Evolutionary conservation across 2,113 vertebrate genomes (phyloP).

Genomic region (Clarias gariepinus): DNA sequence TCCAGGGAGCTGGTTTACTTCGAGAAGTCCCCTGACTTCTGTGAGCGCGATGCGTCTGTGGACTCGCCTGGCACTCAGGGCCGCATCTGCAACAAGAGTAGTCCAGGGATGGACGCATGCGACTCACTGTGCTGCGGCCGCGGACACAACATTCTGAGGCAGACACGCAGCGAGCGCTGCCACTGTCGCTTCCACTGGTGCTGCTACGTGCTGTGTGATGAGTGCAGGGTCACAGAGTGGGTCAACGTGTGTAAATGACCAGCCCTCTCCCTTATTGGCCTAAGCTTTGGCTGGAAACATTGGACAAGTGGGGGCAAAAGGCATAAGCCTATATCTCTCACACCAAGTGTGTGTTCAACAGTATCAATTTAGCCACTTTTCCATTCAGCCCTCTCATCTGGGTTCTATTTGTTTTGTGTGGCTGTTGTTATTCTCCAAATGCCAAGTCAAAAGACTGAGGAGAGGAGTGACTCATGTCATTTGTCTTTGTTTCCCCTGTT

Average conservation of each 20-base stretch:
- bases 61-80: constrained; percentile 84
- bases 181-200: constrained; percentile 91
- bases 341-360: constrained; percentile 57
- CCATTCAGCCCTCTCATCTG: constrained; percentile 69
- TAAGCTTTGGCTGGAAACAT: neutral
- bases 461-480: constrained; percentile 74
- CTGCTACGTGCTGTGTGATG: constrained; percentile 89
- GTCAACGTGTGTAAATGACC: constrained; percentile 89
- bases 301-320: neutral
- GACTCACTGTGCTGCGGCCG: constrained; percentile 86
- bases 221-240: constrained; percentile 86
- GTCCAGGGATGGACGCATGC: constrained; percentile 81
- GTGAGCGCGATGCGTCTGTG: constrained; percentile 75
- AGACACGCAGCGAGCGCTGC: constrained; percentile 83
- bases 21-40: constrained; percentile 89
- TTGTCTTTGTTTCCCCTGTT: constrained; percentile 68
- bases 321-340: constrained; percentile 46
- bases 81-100: constrained; percentile 87
- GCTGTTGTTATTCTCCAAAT: constrained; percentile 77
- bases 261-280: neutral
- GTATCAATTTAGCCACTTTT: constrained; percentile 64
- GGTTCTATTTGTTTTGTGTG: constrained; percentile 76
- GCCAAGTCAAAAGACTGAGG: constrained; percentile 74
- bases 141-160: constrained; percentile 85
- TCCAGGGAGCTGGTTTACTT: constrained; percentile 87